Conservation (phyloP, 30 jellyfish, hydroid and myxozoan species). For the Pseudorhiza aurosa region DNA sequence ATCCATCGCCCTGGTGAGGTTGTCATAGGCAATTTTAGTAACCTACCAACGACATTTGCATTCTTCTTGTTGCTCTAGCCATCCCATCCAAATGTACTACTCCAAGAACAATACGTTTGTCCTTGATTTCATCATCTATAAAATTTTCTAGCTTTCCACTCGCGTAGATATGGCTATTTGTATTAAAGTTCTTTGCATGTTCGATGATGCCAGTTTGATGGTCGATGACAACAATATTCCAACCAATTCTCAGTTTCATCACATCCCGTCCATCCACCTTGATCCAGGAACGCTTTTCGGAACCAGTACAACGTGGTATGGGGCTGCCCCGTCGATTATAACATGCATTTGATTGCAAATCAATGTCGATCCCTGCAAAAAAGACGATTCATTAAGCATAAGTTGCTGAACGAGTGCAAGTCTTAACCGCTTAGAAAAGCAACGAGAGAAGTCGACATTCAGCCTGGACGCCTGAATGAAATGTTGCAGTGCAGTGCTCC, state of each 20-base stretch:
- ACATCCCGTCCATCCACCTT: slow-evolving; percentile 17
- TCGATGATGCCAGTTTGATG: slow-evolving; percentile 38
- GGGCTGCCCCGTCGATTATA: slow-evolving; percentile 4
- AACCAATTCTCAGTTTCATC: background rate
- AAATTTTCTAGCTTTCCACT: background rate
- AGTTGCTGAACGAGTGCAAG: too few species aligned
- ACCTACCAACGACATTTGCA: too few species aligned
- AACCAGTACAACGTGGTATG: background rate
- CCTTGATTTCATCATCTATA: background rate
- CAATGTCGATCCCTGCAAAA: slow-evolving; percentile 43
- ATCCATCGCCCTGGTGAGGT: too few species aligned
- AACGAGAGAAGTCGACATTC: too few species aligned
- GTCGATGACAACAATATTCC: slow-evolving; percentile 48
- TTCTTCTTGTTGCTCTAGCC: too few species aligned
- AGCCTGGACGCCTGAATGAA: too few species aligned
- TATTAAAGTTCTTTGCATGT: slow-evolving; percentile 9
- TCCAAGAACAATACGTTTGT: slow-evolving; percentile 31
- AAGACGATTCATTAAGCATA: background rate
- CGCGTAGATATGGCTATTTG: background rate
- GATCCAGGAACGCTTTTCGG: slow-evolving; percentile 12
- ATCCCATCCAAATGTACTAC: slow-evolving; percentile 30
- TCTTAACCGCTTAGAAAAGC: too few species aligned
- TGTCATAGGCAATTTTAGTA: too few species aligned
- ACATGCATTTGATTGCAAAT: slow-evolving; percentile 35
- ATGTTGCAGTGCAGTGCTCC: too few species aligned